phyloP scores from a whole-genome alignment of 2,888 invertebrate genomes.

The Schizaphis graminum region DNA sequence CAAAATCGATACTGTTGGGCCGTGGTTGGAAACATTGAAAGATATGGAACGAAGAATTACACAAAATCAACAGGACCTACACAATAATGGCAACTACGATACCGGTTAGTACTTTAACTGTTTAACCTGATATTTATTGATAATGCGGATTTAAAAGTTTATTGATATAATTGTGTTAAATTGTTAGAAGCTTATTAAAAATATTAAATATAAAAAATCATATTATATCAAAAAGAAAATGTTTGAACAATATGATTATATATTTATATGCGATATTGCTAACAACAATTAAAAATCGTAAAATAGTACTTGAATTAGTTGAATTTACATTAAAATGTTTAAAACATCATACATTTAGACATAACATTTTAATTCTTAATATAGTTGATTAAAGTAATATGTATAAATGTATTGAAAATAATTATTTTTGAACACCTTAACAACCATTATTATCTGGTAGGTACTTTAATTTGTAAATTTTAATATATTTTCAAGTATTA shows the following conservation, averaged over 20 bases:
- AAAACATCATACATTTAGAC: not conserved
- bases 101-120: not conserved
- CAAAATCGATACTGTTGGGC: not conserved
- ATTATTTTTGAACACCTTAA: not conserved
- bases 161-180: not conserved
- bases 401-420: not conserved
- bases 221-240: not conserved
- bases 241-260: not conserved
- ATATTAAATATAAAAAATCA: not conserved
- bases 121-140: not conserved
- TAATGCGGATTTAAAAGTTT: not conserved
- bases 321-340: not conserved
- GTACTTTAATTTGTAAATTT: not conserved
- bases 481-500: not conserved
- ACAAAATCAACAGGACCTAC: not conserved
- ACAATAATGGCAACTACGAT: not conserved
- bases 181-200: not conserved
- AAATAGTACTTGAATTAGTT: too few species aligned
- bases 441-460: not conserved
- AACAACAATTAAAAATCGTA: not conserved
- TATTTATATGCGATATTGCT: not conserved
- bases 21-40: slow-evolving; percentile 43
- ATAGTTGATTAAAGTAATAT: not conserved
- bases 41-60: not conserved
- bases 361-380: not conserved